A percentile compares a stretch with the other conserved stretches of the same genome.
Evolutionary conservation across 2,888 invertebrate species (phyloP).

Genomic region (Ophion slaviceki): DNA sequence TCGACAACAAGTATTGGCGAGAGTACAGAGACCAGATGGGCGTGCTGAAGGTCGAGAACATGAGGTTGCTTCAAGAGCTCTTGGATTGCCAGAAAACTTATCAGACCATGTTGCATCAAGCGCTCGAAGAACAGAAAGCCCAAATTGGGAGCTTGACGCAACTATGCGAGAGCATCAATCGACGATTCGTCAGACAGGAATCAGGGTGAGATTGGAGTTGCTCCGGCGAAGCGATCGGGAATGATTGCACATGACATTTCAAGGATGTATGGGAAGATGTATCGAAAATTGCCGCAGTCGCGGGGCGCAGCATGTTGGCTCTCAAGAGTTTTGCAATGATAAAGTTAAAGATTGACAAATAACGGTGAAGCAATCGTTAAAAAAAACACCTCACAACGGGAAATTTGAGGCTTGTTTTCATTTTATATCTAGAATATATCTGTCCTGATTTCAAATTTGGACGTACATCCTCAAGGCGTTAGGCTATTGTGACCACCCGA

Average conservation of each 20-base stretch:
- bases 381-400: not conserved
- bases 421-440: no score
- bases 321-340: no score
- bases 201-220: slow-evolving; percentile 72
- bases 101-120: slow-evolving; percentile 88
- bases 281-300: no score
- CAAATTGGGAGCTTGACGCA: slow-evolving; percentile 86
- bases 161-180: slow-evolving; percentile 81
- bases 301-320: no score
- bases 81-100: slow-evolving; percentile 91
- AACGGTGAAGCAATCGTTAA: no score
- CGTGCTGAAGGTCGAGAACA: slow-evolving; percentile 83
- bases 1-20: slow-evolving; percentile 82
- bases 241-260: not conserved
- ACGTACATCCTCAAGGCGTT: no score
- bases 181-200: slow-evolving; percentile 74
- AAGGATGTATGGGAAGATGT: no score
- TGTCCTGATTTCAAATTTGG: no score
- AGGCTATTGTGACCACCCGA: no score
- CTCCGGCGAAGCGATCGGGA: not conserved
- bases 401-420: no score
- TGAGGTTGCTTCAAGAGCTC: slow-evolving; percentile 90
- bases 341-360: no score
- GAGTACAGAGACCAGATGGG: slow-evolving; percentile 84
- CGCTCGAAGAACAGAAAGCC: slow-evolving; percentile 88